Evolutionary conservation across 2,797 vertebrate species (phyloP).

Genomic region (Antennarius maculatus): DNA sequence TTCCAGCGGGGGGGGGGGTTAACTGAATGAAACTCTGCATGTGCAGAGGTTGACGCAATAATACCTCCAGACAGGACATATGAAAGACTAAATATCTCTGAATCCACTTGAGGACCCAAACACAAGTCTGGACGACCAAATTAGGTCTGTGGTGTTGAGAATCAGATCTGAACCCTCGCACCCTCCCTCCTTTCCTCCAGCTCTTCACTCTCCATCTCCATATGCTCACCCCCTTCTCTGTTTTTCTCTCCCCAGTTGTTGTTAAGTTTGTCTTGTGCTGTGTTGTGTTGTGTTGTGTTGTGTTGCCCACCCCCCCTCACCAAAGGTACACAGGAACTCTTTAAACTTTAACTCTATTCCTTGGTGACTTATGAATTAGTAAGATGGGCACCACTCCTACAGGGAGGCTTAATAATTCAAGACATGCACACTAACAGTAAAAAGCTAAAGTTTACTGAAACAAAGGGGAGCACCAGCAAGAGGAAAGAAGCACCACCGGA

Average conservation of each 20-base stretch:
- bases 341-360: conserved; percentile 88
- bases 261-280: conserved; percentile 57
- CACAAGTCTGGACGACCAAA: conserved; percentile 55
- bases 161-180: conserved; percentile 33
- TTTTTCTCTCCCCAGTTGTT: conserved; percentile 45
- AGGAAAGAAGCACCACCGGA: conserved; percentile 48
- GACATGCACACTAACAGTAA: conserved; percentile 71
- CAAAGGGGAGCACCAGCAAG: conserved; percentile 64
- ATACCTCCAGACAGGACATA: conserved; percentile 20
- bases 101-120: conserved; percentile 43
- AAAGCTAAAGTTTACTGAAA: conserved; percentile 87
- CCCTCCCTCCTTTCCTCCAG: conserved; percentile 34
- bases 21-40: conserved; percentile 9
- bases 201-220: conserved; percentile 27
- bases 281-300: conserved; percentile 66
- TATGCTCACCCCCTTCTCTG: conserved; percentile 17
- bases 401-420: conserved; percentile 88
- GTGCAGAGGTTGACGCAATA: conserved; percentile 17
- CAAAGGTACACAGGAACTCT: conserved; percentile 75
- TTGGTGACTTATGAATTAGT: conserved; percentile 88
- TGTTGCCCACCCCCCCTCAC: conserved; percentile 47
- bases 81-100: conserved; percentile 23
- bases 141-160: conserved; percentile 40
- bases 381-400: conserved; percentile 81
- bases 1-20: conserved; percentile 41